These are phyloP conservation scores for Gymnocephalus cernua DNA, from an alignment of 2,113 vertebrate species.

Conservation along the genomic window DNA sequence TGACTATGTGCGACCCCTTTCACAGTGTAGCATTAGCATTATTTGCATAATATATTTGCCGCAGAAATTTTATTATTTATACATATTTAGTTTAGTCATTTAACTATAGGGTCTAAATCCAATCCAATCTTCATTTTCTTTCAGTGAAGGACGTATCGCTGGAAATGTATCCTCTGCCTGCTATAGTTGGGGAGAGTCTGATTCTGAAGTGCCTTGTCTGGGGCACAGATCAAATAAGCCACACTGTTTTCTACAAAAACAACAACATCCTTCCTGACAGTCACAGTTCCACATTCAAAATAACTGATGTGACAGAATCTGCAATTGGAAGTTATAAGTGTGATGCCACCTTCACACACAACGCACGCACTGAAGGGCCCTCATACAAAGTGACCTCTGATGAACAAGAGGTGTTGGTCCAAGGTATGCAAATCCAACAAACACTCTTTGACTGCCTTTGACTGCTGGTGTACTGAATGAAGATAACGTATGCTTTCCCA, in stretches of 20 bases:
- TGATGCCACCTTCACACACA: slow-evolving; percentile 30
- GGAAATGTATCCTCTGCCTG: slow-evolving; percentile 57
- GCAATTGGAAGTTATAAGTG: slow-evolving; percentile 41
- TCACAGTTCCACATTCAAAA: fast-evolving
- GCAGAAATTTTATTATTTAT: background rate
- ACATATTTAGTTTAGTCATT: background rate
- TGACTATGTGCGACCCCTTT: background rate
- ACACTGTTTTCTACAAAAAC: slow-evolving; percentile 19
- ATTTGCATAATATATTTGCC: background rate
- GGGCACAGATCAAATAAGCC: slow-evolving; percentile 11
- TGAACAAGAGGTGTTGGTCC: slow-evolving; percentile 31
- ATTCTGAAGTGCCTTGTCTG: slow-evolving; percentile 50
- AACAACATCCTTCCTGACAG: fast-evolving
- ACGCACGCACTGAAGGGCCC: fast-evolving
- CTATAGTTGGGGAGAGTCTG: slow-evolving; percentile 35
- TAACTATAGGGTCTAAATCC: background rate
- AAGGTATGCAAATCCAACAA: slow-evolving; percentile 21
- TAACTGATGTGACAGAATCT: background rate
- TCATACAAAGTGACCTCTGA: background rate
- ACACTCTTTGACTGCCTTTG: background rate
- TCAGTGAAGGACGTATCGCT: slow-evolving; percentile 45
- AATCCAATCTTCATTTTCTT: background rate
- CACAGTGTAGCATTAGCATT: background rate
- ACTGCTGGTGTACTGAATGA: background rate
- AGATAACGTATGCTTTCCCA: background rate